Percentiles rank a stretch among this genome's conserved stretches.
Conservation (phyloP, 64 coral and sea anemone genomes). For the Montipora foliosa region DNA sequence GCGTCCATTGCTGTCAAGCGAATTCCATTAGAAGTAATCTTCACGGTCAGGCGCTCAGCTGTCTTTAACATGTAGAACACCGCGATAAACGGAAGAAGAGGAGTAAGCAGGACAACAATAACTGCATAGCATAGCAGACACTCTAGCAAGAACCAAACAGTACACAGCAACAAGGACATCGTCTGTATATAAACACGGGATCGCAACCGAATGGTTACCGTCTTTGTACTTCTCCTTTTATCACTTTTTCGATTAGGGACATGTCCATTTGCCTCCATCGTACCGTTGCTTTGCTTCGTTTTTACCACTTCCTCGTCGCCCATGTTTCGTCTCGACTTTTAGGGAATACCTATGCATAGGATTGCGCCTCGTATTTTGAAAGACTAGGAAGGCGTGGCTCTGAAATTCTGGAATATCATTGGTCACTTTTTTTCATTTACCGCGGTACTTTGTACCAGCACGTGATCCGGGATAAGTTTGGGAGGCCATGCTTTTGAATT, state of each 20-base stretch:
- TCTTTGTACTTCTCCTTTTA: not conserved
- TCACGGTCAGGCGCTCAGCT: conserved; percentile 52
- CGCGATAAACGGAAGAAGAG: conserved; percentile 53
- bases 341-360: too few relatives aligned
- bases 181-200: not conserved
- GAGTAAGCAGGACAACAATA: not conserved
- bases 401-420: not conserved
- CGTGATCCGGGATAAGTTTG: not conserved
- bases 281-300: not conserved
- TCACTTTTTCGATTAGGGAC: not conserved
- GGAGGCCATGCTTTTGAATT: too few relatives aligned
- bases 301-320: not conserved
- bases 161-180: not conserved
- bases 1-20: conserved; percentile 81
- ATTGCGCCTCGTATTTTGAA: too few relatives aligned
- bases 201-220: not conserved
- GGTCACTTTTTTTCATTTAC: not conserved
- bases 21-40: not conserved
- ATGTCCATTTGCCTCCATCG: not conserved
- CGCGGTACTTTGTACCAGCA: not conserved
- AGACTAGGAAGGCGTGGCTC: not conserved
- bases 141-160: conserved; percentile 35
- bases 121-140: conserved; percentile 52
- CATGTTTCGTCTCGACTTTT: not conserved
- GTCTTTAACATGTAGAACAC: conserved; percentile 73